Evolutionary conservation across 2,888 invertebrate genomes (phyloP).

Genomic region (Xestoiulus laeticollis): DNA sequence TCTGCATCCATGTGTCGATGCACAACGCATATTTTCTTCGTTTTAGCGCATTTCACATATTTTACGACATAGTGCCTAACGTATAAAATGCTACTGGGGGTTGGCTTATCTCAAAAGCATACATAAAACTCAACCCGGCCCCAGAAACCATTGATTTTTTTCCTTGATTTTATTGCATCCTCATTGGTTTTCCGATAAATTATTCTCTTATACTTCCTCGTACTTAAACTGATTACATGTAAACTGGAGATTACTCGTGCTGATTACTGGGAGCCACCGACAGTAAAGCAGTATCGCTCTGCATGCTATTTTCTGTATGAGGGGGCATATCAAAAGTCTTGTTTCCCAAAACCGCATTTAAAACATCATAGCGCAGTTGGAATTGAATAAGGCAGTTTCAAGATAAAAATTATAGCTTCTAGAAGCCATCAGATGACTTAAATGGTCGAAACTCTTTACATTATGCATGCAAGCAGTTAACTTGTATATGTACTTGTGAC

Average conservation of each 20-base stretch:
- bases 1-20: conserved; percentile 18
- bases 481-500: no score
- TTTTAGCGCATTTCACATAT: conserved; percentile 37
- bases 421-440: background rate
- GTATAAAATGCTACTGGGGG: conserved; percentile 29
- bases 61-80: conserved; percentile 37
- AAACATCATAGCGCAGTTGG: background rate
- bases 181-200: conserved; percentile 37
- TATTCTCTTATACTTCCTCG: conserved; percentile 37
- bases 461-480: no score
- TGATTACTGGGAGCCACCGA: conserved; percentile 33
- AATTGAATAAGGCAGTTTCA: background rate
- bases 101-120: conserved; percentile 37
- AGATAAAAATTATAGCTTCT: background rate
- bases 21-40: conserved; percentile 6
- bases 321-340: conserved; percentile 28
- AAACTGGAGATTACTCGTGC: conserved; percentile 37
- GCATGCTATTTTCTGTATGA: background rate
- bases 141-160: conserved; percentile 37
- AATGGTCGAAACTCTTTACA: background rate
- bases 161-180: conserved; percentile 34
- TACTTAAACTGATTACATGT: conserved; percentile 37
- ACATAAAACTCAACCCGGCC: conserved; percentile 37
- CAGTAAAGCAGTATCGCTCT: background rate
- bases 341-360: background rate